Evolutionary conservation across 2,113 vertebrate species (phyloP), one percentile per base, ranked within the genome.

Genomic region (Excalfactoria chinensis): DNA sequence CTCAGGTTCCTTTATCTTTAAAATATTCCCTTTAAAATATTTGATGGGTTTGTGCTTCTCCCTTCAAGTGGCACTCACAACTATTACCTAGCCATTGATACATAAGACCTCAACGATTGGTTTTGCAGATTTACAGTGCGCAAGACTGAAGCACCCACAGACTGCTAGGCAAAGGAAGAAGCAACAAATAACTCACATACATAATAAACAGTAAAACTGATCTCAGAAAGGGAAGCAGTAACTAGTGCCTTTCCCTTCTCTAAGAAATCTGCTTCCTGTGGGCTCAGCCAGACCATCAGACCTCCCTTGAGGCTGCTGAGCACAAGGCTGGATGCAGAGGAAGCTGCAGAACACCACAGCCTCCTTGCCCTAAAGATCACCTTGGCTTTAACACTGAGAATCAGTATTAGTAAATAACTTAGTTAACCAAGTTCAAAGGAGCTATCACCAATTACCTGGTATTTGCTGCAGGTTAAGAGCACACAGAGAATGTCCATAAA

Each of bases 401-500:
- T 22, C 28, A 37, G 37, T n/a, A 62, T 46, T 30, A 71, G 48
- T 12, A 83, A 87, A 75, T 13, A 4, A 56, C 25, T 67, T 71
- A 51, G 63, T 71, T 48, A 46, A 46, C 51, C 51, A 49, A 70
- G 23, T 44, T 79, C 32, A 79, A 79, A 70, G 34, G 32, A 86
- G 58, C 69, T 75, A 80, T 60, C 46, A 71, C 58, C 44, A 71
- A 70, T 58, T 25, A 71, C 13, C 35, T 58, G 35, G 23, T 22
- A 44, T 15, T 84, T 75, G 58, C 77, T 79, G 77, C 51, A 84
- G 51, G 68, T 41, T 51, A 62, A 84, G 41, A 84, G 43, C 28
- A 35, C 0, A 19, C 4, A 62, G 68, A 75, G 79, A 75, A 51
- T 44, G 9, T 67, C 37, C 0, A 0, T 22, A 30, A 46, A 3